Conservation (phyloP, 2,888 invertebrate genomes). For the Alviniconcha strummeri region DNA sequence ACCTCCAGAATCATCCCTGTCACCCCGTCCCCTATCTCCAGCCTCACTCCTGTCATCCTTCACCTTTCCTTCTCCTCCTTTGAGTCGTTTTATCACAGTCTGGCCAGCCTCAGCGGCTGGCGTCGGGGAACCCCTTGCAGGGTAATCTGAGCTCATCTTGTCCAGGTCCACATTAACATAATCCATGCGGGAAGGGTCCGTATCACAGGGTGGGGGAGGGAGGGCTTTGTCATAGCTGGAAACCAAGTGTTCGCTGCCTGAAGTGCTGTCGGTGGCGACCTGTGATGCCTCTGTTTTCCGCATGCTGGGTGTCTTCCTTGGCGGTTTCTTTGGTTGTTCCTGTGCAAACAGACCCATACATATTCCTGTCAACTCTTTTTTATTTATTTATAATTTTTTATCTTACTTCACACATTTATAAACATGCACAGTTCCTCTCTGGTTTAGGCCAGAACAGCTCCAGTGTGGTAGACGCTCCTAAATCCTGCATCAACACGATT, state of each 20-base stretch:
- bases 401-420: too few relatives aligned
- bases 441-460: too few relatives aligned
- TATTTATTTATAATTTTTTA: too few relatives aligned
- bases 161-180: conserved; percentile 8
- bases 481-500: too few relatives aligned
- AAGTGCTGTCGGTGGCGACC: conserved; percentile 26
- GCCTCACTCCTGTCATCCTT: background rate
- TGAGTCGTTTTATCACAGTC: conserved; percentile 12
- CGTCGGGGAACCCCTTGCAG: background rate
- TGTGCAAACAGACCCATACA: conserved; percentile 27
- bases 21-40: background rate
- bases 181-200: conserved; percentile 8
- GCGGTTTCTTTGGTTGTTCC: conserved; percentile 57
- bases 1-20: background rate
- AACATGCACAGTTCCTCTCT: too few relatives aligned
- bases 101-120: background rate
- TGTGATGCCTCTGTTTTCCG: conserved; percentile 17
- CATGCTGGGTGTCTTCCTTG: conserved; percentile 50
- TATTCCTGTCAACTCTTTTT: too few relatives aligned
- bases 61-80: background rate
- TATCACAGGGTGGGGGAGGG: conserved; percentile 24
- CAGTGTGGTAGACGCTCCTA: too few relatives aligned
- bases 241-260: background rate
- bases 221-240: conserved; percentile 21
- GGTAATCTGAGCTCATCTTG: background rate